phyloP scores from a whole-genome alignment of 1,140 invertebrate genomes.

The Trypoxylus dichotomus region DNA sequence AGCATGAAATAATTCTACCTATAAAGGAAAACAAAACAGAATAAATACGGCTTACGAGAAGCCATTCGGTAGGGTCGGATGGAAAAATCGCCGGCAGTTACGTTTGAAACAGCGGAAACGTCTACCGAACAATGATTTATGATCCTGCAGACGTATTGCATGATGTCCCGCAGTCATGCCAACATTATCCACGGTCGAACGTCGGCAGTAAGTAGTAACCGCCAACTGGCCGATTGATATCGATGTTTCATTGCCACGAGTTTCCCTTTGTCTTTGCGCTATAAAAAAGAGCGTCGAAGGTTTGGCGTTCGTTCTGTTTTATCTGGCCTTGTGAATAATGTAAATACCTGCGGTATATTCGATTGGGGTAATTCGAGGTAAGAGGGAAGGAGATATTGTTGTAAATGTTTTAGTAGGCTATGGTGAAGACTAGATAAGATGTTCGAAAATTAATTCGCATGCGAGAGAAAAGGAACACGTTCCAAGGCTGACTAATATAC shows the following conservation, averaged over 20 bases:
- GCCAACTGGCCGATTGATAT: constrained; percentile 10
- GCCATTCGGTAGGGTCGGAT: not conserved
- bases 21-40: not conserved
- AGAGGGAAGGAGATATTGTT: not conserved
- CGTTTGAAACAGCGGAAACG: constrained; percentile 8
- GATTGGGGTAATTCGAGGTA: not conserved
- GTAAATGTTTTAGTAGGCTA: not conserved
- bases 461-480: too few relatives aligned
- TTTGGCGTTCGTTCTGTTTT: not conserved
- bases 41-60: not conserved
- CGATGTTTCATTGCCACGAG: not conserved
- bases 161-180: constrained; percentile 20
- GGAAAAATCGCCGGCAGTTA: not conserved
- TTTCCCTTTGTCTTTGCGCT: constrained; percentile 23
- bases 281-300: not conserved
- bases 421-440: not conserved
- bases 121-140: constrained; percentile 21
- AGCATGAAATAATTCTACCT: not conserved
- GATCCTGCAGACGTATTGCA: constrained; percentile 6
- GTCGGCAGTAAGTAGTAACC: not conserved
- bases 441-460: not conserved
- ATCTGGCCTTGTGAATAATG: not conserved
- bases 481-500: too few relatives aligned
- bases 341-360: not conserved
- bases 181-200: constrained; percentile 14